Conservation (phyloP, 2,797 vertebrate genomes). For the Sciurus vulgaris region DNA sequence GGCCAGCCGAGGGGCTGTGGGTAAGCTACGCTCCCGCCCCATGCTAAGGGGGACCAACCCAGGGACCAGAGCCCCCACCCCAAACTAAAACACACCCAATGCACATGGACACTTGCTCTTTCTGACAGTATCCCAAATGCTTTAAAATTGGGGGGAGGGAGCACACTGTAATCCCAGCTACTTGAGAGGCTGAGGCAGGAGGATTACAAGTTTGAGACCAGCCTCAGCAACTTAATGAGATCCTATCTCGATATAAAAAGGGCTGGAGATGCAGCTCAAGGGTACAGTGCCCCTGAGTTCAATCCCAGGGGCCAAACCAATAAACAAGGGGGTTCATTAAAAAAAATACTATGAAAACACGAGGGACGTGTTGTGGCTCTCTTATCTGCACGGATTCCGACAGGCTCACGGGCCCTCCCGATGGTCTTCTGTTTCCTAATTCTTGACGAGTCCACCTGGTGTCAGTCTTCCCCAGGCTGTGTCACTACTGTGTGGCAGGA, state of each 20-base stretch:
- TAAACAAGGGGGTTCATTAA: too few species aligned
- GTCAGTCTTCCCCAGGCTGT: rapidly evolving
- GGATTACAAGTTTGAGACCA: background rate
- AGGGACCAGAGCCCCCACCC: background rate
- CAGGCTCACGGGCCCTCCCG: background rate
- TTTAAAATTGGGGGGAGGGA: background rate
- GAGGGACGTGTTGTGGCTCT: rapidly evolving
- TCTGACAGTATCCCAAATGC: background rate
- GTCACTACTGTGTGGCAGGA: background rate
- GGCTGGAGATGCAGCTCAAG: too few species aligned
- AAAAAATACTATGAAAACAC: background rate
- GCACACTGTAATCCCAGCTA: background rate
- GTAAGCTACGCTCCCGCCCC: background rate
- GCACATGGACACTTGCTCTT: background rate
- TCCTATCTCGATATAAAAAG: background rate
- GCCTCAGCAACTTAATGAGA: background rate
- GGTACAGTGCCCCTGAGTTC: too few species aligned
- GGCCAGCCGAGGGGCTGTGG: rapidly evolving
- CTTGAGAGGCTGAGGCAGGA: background rate
- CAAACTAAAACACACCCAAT: background rate
- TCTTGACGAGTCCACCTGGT: background rate
- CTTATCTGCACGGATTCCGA: rapidly evolving
- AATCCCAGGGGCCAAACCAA: too few species aligned
- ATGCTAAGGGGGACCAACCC: background rate
- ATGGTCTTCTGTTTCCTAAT: background rate